A percentile compares a stretch with the other conserved stretches of the same genome.
Conservation (phyloP, 2,797 vertebrate genomes). For the Tympanoctomys barrerae region DNA sequence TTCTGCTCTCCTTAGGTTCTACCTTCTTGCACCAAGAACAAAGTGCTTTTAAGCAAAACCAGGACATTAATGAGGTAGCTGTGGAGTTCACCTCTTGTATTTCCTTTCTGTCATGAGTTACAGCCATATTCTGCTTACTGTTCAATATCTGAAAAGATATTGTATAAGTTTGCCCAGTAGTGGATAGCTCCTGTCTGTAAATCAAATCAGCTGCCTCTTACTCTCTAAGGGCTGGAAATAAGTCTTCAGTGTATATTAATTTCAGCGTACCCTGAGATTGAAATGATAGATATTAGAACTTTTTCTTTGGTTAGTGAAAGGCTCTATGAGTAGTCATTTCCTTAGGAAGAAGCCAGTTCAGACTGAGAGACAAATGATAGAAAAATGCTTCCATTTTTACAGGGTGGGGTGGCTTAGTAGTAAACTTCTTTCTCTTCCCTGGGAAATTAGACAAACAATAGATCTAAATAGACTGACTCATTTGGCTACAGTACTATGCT, state of each 20-base stretch:
- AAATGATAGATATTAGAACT: constrained; percentile 25
- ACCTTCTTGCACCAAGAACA: neutral
- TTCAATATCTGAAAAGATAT: neutral
- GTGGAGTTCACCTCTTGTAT: neutral
- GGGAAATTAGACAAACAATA: constrained; percentile 85
- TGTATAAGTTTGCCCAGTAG: neutral
- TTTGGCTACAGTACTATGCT: constrained; percentile 74
- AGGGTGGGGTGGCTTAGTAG: constrained; percentile 80
- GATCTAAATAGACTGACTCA: constrained; percentile 84
- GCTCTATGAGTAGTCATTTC: constrained; percentile 2
- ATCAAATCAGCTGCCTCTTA: neutral
- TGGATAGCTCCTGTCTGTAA: neutral
- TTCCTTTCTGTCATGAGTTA: neutral
- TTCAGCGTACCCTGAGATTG: constrained; percentile 56
- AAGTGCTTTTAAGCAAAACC: neutral
- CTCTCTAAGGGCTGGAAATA: neutral
- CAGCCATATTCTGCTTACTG: neutral
- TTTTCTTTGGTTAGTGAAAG: constrained; percentile 31
- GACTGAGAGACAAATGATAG: constrained; percentile 61
- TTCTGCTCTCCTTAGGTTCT: neutral
- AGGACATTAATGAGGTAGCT: neutral
- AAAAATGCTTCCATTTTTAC: constrained; percentile 77
- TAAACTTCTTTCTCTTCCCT: constrained; percentile 79
- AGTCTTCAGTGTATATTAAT: constrained; percentile 17
- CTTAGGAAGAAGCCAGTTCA: constrained; percentile 61